Evolutionary conservation across 2,888 invertebrate genomes (phyloP).

Genomic region (Parnassius mnemosyne): DNA sequence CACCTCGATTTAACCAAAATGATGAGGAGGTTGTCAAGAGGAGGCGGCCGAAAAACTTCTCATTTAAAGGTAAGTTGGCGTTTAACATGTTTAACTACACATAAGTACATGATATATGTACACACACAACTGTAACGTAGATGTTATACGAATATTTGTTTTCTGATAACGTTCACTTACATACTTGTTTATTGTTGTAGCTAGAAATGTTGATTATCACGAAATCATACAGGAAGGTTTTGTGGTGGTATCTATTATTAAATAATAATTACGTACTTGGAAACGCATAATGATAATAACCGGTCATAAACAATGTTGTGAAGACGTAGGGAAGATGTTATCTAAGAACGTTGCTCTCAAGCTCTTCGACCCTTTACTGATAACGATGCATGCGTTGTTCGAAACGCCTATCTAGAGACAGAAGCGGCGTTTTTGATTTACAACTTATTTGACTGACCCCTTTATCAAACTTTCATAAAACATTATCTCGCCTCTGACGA

Average conservation of each 20-base stretch:
- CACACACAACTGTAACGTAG: neutral
- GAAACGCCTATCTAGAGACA: constrained; percentile 41
- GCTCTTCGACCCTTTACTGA: constrained; percentile 58
- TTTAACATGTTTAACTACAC: neutral
- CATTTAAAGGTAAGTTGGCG: constrained; percentile 62
- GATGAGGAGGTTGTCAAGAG: constrained; percentile 68
- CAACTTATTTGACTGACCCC: constrained; percentile 13
- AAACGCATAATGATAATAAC: constrained; percentile 59
- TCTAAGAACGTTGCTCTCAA: constrained; percentile 63
- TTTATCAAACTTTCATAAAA: constrained; percentile 17
- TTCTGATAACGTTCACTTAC: constrained; percentile 1
- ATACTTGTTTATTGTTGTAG: constrained; percentile 16
- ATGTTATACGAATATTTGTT: constrained; percentile 13
- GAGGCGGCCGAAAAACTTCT: constrained; percentile 65
- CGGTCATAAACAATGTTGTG: constrained; percentile 67
- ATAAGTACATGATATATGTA: neutral
- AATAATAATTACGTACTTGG: constrained; percentile 53
- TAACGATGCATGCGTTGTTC: constrained; percentile 39
- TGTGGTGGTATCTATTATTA: constrained; percentile 64
- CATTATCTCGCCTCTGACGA: neutral
- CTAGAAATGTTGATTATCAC: constrained; percentile 17
- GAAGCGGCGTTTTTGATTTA: constrained; percentile 36
- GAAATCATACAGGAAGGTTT: constrained; percentile 47
- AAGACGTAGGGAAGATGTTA: constrained; percentile 58
- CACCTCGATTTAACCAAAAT: constrained; percentile 61